Evolutionary conservation across 1,140 invertebrate species (phyloP).

Genomic region (Colletes gigas): DNA sequence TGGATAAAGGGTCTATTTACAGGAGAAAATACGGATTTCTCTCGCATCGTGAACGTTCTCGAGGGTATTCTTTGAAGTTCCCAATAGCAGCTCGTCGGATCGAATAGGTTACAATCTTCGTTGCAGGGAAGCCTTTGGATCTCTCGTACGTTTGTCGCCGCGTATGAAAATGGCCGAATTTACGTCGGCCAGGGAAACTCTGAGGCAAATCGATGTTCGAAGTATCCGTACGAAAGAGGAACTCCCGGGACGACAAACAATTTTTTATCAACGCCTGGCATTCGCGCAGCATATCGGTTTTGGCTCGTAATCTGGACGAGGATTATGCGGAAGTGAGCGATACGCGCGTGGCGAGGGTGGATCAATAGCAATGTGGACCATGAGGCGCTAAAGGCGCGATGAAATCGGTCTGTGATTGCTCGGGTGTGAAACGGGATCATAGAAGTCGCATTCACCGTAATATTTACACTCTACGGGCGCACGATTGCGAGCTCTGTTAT

Average conservation of each 20-base stretch:
- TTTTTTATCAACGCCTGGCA: conserved; percentile 8
- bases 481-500: background rate
- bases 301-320: conserved; percentile 46
- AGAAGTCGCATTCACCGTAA: background rate
- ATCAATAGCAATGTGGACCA: conserved; percentile 40
- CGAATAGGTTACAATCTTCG: no score
- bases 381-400: conserved; percentile 6
- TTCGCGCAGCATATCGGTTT: conserved; percentile 29
- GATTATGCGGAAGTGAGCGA: conserved; percentile 40
- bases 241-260: conserved; percentile 5
- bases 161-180: background rate
- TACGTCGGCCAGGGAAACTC: background rate
- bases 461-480: background rate
- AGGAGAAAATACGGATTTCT: no score
- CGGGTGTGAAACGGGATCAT: no score
- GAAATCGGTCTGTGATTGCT: conserved; percentile 24
- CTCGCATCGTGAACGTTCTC: no score
- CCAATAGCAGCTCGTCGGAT: no score
- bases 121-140: no score
- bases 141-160: background rate
- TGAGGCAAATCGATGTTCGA: background rate
- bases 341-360: conserved; percentile 28
- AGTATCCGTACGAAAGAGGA: background rate
- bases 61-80: no score
- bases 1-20: no score